These are phyloP conservation scores for Mylabris sibirica DNA, from an alignment of 2,888 invertebrate species.

Conservation along the genomic window DNA sequence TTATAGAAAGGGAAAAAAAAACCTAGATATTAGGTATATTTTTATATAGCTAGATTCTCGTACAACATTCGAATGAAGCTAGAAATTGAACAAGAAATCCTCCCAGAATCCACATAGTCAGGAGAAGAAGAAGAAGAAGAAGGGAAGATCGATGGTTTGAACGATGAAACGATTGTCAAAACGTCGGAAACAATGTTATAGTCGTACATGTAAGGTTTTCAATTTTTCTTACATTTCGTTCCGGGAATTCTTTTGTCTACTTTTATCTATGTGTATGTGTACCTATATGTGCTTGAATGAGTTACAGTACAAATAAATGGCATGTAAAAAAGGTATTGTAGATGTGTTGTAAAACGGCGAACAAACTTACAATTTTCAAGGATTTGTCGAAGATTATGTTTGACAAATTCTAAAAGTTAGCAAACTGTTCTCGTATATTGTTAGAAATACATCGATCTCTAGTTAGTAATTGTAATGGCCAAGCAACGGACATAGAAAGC, in stretches of 20 bases:
- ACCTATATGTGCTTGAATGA: too few species aligned
- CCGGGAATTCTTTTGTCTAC: neutral
- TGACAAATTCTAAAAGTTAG: too few species aligned
- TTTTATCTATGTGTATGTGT: neutral
- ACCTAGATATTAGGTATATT: neutral
- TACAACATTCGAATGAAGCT: neutral
- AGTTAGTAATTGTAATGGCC: too few species aligned
- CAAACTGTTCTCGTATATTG: too few species aligned
- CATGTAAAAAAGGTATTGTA: neutral
- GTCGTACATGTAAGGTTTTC: neutral
- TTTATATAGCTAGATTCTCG: neutral
- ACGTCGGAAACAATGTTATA: conserved; percentile 3
- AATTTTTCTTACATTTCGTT: neutral
- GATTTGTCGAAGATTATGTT: too few species aligned
- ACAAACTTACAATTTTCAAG: neutral
- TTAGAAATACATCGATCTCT: too few species aligned
- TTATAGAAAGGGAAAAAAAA: neutral
- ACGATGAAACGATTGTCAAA: conserved; percentile 8
- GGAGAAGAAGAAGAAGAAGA: neutral
- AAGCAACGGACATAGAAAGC: too few species aligned
- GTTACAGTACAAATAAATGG: neutral
- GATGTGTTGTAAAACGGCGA: neutral
- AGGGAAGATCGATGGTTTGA: neutral
- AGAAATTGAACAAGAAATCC: neutral
- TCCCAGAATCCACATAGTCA: neutral